These are phyloP conservation scores for Coilia nasus DNA, from an alignment of 2,797 vertebrate species.

Conservation along the genomic window DNA sequence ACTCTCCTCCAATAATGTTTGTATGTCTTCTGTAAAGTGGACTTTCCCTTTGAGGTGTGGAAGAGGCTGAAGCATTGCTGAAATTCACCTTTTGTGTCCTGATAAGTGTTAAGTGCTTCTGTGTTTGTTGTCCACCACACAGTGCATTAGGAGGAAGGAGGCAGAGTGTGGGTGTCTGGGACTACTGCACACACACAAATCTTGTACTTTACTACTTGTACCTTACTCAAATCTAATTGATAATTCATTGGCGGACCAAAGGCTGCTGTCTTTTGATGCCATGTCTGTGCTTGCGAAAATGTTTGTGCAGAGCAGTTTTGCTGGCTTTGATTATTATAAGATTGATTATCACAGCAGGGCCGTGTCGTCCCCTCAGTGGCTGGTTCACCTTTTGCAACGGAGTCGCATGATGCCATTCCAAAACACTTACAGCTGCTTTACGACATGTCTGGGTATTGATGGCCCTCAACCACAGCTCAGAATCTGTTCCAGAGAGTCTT, in stretches of 20 bases:
- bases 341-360: not conserved
- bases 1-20: too few relatives aligned
- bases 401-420: not conserved
- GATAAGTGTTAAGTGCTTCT: not conserved
- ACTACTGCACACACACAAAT: not conserved
- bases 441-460: not conserved
- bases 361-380: not conserved
- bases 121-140: constrained; percentile 5
- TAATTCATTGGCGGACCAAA: constrained; percentile 2
- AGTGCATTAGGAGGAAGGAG: not conserved
- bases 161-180: too few relatives aligned
- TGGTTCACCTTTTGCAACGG: not conserved
- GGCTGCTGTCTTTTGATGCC: not conserved
- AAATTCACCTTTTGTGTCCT: not conserved
- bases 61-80: not conserved
- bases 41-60: not conserved
- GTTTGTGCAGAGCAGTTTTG: not conserved
- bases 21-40: too few relatives aligned
- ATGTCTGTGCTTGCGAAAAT: not conserved
- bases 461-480: not conserved
- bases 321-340: not conserved
- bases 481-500: not conserved
- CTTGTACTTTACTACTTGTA: not conserved
- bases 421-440: not conserved
- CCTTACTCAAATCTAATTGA: not conserved